phyloP scores from a whole-genome alignment of 2,113 vertebrate genomes.

The Pseudonaja textilis region DNA sequence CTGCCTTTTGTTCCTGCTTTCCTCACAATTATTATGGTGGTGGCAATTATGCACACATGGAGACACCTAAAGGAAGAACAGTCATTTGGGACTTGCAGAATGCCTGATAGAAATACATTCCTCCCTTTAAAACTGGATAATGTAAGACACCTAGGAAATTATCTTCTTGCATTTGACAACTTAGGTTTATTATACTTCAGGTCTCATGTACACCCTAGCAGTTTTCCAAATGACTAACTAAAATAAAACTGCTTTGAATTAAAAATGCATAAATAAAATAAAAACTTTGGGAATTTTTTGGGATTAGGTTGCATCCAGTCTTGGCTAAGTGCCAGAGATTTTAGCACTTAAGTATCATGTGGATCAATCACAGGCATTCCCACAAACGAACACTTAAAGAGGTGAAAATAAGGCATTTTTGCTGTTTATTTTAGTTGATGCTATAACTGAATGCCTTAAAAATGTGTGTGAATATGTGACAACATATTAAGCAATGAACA shows the following conservation, averaged over 20 bases:
- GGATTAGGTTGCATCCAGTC: neutral
- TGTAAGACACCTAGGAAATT: neutral
- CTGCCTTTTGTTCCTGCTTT: neutral
- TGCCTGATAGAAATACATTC: neutral
- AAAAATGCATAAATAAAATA: neutral
- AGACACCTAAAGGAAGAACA: neutral
- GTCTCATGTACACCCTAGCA: neutral
- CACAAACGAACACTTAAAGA: neutral
- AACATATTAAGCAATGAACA: neutral
- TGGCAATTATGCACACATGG: neutral
- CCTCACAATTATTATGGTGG: neutral
- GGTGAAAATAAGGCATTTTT: neutral
- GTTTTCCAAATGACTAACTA: neutral
- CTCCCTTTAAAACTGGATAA: neutral
- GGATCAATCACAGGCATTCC: neutral
- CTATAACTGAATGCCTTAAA: neutral
- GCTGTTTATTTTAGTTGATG: neutral
- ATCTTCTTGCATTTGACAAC: neutral
- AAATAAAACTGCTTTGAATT: neutral
- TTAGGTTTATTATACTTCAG: neutral
- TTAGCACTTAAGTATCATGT: neutral
- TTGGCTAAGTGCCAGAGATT: neutral
- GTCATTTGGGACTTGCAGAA: too few relatives aligned
- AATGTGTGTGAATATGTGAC: neutral
- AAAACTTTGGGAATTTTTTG: neutral